Percentiles rank a stretch among this genome's conserved stretches.
phyloP scores from a whole-genome alignment of 2,113 vertebrate genomes.

The Hassar affinis region DNA sequence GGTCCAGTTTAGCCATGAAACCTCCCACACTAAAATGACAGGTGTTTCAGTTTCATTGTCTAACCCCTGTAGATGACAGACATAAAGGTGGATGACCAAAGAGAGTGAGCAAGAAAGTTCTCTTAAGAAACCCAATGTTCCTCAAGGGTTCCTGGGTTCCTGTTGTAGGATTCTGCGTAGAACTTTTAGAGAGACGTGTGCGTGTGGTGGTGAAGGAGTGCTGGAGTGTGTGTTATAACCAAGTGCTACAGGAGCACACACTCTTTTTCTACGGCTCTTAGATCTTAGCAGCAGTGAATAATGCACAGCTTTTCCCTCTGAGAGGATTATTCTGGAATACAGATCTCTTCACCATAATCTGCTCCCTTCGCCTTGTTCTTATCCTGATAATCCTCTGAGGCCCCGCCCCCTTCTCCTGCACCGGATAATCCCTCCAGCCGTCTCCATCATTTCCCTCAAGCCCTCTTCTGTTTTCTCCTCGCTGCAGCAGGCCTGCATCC shows the following conservation, averaged over 20 bases:
- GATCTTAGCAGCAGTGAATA: constrained; percentile 49
- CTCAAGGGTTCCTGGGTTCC: neutral
- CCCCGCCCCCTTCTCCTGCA: constrained; percentile 61
- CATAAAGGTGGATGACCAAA: too few species aligned
- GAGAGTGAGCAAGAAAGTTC: neutral
- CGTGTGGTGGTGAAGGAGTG: neutral
- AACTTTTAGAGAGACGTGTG: neutral
- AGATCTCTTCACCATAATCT: constrained; percentile 71
- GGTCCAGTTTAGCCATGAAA: too few species aligned
- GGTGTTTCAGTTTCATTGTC: too few species aligned
- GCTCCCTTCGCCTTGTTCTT: constrained; percentile 64
- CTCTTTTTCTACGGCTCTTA: constrained; percentile 21
- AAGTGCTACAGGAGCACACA: constrained; percentile 19
- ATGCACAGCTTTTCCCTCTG: constrained; percentile 56
- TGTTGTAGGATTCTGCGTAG: neutral
- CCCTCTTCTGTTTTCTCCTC: neutral
- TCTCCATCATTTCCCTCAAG: constrained; percentile 35
- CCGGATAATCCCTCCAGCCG: constrained; percentile 50
- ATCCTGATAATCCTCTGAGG: constrained; percentile 69
- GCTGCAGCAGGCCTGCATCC: neutral
- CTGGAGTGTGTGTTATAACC: constrained; percentile 14
- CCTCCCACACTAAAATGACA: too few species aligned
- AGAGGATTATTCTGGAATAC: constrained; percentile 76
- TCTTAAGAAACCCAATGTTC: neutral
- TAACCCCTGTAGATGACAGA: too few species aligned